Percentiles rank a stretch among this genome's conserved stretches.
These are phyloP conservation scores for Tetrax tetrax DNA, from an alignment of 2,113 vertebrate genomes.

Conservation along the genomic window DNA sequence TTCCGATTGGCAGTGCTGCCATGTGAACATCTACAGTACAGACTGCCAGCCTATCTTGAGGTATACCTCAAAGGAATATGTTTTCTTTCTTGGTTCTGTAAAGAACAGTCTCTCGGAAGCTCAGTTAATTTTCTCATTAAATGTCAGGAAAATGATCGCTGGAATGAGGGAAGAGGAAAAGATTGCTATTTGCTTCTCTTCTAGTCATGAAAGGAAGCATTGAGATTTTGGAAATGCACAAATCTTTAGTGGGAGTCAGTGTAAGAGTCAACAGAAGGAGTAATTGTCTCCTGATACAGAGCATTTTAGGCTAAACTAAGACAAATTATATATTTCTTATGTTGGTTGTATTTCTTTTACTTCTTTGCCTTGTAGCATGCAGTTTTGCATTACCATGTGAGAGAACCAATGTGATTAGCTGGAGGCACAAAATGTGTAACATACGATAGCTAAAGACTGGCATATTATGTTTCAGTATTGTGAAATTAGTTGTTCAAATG, in stretches of 20 bases:
- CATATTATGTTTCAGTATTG: background rate
- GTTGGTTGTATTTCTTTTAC: background rate
- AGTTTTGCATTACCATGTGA: background rate
- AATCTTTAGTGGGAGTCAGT: background rate
- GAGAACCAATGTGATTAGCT: background rate
- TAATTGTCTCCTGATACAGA: background rate
- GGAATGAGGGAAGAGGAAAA: background rate
- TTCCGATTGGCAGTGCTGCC: accelerated
- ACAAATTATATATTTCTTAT: background rate
- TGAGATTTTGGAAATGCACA: background rate
- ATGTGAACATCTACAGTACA: background rate
- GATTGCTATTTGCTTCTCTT: background rate
- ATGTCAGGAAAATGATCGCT: background rate
- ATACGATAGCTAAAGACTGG: background rate
- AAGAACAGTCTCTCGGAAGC: background rate
- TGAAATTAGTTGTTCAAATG: background rate
- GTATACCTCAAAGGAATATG: background rate
- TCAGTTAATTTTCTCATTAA: background rate
- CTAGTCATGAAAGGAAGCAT: background rate
- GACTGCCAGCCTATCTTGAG: background rate
- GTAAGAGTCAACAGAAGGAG: background rate
- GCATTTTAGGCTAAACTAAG: background rate
- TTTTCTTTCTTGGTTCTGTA: background rate
- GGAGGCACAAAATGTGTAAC: accelerated
- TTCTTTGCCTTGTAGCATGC: background rate